Evolutionary conservation across 1,140 invertebrate species (phyloP).

Genomic region (Lasioglossum baleicum): DNA sequence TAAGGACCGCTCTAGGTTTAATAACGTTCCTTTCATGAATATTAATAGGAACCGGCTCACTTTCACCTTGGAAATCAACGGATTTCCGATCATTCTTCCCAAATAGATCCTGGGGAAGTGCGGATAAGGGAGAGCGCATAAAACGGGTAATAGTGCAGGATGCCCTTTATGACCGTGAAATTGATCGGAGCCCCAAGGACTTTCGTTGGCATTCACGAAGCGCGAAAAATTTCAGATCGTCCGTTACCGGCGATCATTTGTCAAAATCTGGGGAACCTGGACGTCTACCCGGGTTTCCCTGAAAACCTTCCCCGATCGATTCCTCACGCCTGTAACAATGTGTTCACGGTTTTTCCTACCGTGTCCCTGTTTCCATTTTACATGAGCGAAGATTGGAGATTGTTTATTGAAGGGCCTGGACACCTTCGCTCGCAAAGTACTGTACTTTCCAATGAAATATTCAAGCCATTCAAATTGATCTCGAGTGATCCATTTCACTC

Average conservation of each 20-base stretch:
- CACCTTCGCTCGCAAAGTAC: neutral
- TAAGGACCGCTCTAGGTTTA: neutral
- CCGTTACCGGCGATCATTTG: constrained; percentile 50
- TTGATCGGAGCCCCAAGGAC: constrained; percentile 63
- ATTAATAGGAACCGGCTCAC: constrained; percentile 9
- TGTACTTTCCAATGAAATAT: too few relatives aligned
- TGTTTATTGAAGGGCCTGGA: neutral
- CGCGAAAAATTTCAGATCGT: constrained; percentile 63
- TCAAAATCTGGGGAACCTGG: constrained; percentile 39
- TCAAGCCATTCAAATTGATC: too few relatives aligned
- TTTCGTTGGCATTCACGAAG: constrained; percentile 53
- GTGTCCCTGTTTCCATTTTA: neutral
- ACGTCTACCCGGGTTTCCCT: neutral
- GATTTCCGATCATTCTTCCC: constrained; percentile 27
- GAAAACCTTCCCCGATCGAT: constrained; percentile 24
- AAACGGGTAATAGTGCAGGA: constrained; percentile 52
- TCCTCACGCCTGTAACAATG: neutral
- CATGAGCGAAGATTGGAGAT: neutral
- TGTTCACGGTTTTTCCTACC: neutral
- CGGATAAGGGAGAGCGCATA: constrained; percentile 19
- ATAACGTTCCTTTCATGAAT: constrained; percentile 5
- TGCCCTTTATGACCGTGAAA: constrained; percentile 64
- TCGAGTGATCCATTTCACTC: too few relatives aligned
- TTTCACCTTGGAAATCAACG: constrained; percentile 9
- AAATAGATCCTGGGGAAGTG: constrained; percentile 8